These are phyloP conservation scores for Mesembrinibis cayennensis DNA, from an alignment of 2,113 vertebrate genomes.

Conservation along the genomic window DNA sequence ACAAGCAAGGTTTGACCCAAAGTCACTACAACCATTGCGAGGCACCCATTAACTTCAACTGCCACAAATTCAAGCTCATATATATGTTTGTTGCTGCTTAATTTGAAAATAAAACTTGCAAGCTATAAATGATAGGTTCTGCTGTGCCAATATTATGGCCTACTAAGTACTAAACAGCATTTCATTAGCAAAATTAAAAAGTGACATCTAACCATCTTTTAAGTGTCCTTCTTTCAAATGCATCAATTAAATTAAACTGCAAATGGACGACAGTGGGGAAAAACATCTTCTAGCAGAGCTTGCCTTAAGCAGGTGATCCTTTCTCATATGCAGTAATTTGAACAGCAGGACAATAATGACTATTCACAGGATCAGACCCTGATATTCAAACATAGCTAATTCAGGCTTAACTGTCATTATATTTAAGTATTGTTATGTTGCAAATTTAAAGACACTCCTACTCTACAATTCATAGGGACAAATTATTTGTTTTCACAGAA, in stretches of 20 bases:
- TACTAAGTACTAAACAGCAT: background rate
- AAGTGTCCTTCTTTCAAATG: background rate
- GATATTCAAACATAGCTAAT: background rate
- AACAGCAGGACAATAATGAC: background rate
- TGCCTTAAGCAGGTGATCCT: background rate
- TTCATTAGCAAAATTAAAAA: constrained; percentile 19
- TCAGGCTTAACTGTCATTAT: background rate
- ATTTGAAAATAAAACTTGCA: constrained; percentile 4
- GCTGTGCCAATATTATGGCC: background rate
- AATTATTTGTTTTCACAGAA: background rate
- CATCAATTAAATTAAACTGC: background rate
- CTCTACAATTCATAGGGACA: background rate
- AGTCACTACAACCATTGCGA: background rate
- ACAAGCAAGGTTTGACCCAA: background rate
- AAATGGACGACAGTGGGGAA: background rate
- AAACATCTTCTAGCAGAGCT: background rate
- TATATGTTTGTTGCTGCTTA: background rate
- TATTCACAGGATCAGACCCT: background rate
- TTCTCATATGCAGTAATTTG: background rate
- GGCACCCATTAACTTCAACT: background rate
- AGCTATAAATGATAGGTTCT: background rate
- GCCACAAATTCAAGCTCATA: background rate
- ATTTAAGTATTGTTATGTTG: background rate
- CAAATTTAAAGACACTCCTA: background rate
- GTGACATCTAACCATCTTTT: background rate